Evolutionary conservation across 30 jellyfish, hydroid and myxozoan genomes (phyloP), one percentile per base, ranked within the genome.

Genomic region (Aurelia sp.): DNA sequence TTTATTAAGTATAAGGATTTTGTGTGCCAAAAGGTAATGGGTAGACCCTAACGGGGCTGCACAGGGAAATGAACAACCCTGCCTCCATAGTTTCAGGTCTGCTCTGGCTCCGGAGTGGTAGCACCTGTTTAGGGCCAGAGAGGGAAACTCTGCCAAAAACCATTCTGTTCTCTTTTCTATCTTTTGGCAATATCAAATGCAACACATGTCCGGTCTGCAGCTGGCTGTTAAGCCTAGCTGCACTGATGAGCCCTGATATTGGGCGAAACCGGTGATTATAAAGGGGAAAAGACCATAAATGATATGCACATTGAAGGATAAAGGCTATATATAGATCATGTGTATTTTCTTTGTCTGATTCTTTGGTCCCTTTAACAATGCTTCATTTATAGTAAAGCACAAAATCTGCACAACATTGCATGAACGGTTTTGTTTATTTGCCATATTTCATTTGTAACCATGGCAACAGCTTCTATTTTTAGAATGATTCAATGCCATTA

Each of bases 121-220:
- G 82, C 82, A 71, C 82, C 82, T 71, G 82, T 71, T 17, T 71
- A 71, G 82, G 82, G 82, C 74, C 70, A 71, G 82, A 71, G 82
- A 71, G 40, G 82, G 82, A 37, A 41, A 71, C 82, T 71, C 82
- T 35, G 67, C 21, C 82, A 71, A 23, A 71, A 23, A 71, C 82
- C 82, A 71, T 15, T 71, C 9, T 67, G 11, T 17, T 19, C 11
- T 67, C n/a, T n/a, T 18, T 67, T 22, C 0, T 3, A 5, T 17
- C 17, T 19, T 12, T 67, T 31, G 52, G 52, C 11, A 41, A 3
- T 6, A 5, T 4, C 52, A 41, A 41, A 6, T 11, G 11, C 52
- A 41, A 6, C 4, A 41, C 12, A 17, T 71, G 21, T 17, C 82
- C 67, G 82, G 82, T 71, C 82, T 71, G 82, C 82, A 71, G 74